Base-by-base conservation (phyloP, 1,140 invertebrate genomes). In the Coenobita brevimanus region DNA sequence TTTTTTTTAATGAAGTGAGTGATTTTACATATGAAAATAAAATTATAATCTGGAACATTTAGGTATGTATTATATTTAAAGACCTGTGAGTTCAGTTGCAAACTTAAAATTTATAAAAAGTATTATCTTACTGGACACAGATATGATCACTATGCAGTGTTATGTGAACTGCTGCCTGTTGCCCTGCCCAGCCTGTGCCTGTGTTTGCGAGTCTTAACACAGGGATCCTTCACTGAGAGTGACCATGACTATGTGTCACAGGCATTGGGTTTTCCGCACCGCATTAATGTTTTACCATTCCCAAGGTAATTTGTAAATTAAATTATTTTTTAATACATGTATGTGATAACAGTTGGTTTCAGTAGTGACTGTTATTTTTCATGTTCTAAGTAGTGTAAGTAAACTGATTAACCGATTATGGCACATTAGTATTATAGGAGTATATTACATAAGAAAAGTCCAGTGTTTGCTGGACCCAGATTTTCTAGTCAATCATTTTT, bases 111-210 rank as follows among this genome's bases (percentile, higher is more conserved):
- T n/a, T n/a, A n/a, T n/a, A n/a, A n/a, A n/a, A n/a, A n/a, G n/a
- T n/a, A n/a, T n/a, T n/a, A n/a, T n/a, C n/a, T n/a, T n/a, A n/a
- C n/a, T n/a, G n/a, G n/a, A n/a, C 33, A 36, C 60, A 90, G 93
- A 89, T 95, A 95, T 92, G 95, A 96, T 90, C 95, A 96, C 91
- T 95, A 95, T 92, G 93, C 94, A 24, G 93, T 95, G 8, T 91
- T 96, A 3, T 95, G 95, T 92, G 95, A 96, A 91, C 91, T 96
- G 10, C 91, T 96, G 10, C 95, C 95, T 17, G 93, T 94, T 33
- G 94, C 93, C 15, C 90, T 96, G n/a, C 95, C 95, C 4, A 93
- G 92, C 71, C 92, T 95, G 38, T 93, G 93, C 15, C 84, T 93
- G 62, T 89, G 91, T 75, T 81, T 91, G 43, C 82, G 91, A 57